A percentile compares a stretch with the other conserved stretches of the same genome.
phyloP scores from a whole-genome alignment of 2,888 invertebrate genomes.

The Rhaphigaster nebulosa region DNA sequence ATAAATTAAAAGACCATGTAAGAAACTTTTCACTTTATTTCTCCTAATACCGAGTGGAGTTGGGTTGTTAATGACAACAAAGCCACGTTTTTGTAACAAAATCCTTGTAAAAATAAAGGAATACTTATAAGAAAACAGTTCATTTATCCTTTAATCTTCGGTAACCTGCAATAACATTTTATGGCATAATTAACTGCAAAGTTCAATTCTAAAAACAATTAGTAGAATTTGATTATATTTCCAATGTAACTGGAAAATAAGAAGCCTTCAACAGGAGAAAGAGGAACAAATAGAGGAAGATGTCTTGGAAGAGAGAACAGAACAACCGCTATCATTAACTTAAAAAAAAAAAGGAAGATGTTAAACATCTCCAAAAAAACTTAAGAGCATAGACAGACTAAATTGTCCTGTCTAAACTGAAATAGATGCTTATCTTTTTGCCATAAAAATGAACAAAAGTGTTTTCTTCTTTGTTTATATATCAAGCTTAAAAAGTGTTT shows the following conservation, averaged over 20 bases:
- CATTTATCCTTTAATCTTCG: too few species aligned
- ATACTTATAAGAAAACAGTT: not conserved
- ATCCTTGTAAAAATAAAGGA: too few species aligned
- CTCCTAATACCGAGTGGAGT: too few species aligned
- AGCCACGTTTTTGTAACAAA: too few species aligned
- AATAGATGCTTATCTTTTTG: not conserved
- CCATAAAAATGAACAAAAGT: not conserved
- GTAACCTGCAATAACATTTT: too few species aligned
- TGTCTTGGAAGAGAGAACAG: not conserved
- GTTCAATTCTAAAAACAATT: too few species aligned
- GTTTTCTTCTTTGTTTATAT: not conserved
- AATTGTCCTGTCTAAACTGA: not conserved
- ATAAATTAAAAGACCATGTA: not conserved
- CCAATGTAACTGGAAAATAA: too few species aligned
- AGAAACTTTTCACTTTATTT: too few species aligned
- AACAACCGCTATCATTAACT: not conserved
- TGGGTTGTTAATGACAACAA: too few species aligned
- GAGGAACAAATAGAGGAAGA: not conserved
- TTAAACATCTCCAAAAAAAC: not conserved
- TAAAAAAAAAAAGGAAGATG: not conserved
- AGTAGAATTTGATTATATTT: too few species aligned
- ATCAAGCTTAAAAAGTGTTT: not conserved
- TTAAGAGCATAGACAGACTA: not conserved
- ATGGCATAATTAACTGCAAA: too few species aligned
- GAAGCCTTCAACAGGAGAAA: not conserved